Percentiles rank a stretch among this genome's conserved stretches.
Conservation (phyloP, 2,113 vertebrate genomes). For the Spheniscus mendiculus region DNA sequence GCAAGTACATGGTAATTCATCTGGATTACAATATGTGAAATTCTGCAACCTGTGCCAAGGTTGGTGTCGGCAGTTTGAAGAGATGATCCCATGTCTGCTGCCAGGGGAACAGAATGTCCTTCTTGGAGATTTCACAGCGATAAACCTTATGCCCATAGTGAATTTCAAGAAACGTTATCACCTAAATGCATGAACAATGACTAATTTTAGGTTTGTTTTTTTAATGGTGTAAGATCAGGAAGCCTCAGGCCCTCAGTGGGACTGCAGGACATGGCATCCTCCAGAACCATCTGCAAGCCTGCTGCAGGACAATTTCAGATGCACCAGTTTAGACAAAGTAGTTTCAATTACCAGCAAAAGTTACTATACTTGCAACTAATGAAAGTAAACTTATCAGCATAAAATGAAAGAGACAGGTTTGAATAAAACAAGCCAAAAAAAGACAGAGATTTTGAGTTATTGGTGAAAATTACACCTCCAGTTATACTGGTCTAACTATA, state of each 20-base stretch:
- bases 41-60: conserved; percentile 58
- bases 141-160: not conserved
- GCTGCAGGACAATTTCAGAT: fast-evolving
- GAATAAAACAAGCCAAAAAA: not conserved
- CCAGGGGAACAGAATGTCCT: conserved; percentile 66
- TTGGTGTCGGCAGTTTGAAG: conserved; percentile 10
- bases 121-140: conserved; percentile 18
- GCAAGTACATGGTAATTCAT: conserved; percentile 40
- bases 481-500: not conserved
- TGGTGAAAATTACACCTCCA: not conserved
- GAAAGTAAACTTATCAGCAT: not conserved
- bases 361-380: not conserved
- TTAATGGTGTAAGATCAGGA: not conserved
- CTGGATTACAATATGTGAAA: conserved; percentile 58
- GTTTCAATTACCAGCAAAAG: not conserved
- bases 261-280: not conserved
- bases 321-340: not conserved
- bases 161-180: conserved; percentile 13
- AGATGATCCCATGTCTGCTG: conserved; percentile 63
- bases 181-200: conserved; percentile 18
- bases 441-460: not conserved
- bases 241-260: not conserved
- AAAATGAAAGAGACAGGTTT: not conserved
- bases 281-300: not conserved
- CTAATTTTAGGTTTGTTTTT: not conserved